These are phyloP conservation scores for Dunckerocampus dactyliophorus DNA, from an alignment of 2,113 vertebrate species.

Conservation along the genomic window DNA sequence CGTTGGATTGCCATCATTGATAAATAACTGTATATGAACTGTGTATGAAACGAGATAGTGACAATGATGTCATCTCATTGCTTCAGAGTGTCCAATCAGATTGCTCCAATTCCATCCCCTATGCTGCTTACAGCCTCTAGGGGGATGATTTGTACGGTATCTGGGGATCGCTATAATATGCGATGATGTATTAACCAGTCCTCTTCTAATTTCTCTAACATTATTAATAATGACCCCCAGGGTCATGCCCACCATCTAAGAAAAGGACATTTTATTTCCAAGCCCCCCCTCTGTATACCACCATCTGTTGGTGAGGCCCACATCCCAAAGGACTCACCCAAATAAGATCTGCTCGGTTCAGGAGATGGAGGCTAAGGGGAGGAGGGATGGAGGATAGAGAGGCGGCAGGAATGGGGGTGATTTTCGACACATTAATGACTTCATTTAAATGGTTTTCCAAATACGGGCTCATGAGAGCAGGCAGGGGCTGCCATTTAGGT, in stretches of 20 bases:
- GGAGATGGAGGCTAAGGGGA: conserved; percentile 51
- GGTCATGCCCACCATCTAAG: conserved; percentile 27
- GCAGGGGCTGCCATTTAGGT: conserved; percentile 71
- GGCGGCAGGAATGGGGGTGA: conserved; percentile 40
- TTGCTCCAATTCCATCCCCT: neutral
- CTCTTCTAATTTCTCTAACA: no score
- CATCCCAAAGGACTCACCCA: conserved; percentile 67
- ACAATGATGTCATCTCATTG: no score
- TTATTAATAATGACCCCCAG: neutral
- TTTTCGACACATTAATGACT: conserved; percentile 79
- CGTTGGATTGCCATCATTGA: neutral
- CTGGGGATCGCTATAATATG: neutral
- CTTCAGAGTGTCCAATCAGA: neutral
- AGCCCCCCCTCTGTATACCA: conserved; percentile 53
- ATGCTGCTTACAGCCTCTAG: neutral
- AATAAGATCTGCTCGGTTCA: conserved; percentile 71
- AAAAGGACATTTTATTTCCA: conserved; percentile 23
- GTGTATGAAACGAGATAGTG: no score
- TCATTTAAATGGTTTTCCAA: conserved; percentile 76
- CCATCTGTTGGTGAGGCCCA: conserved; percentile 72
- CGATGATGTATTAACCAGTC: neutral
- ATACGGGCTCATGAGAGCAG: conserved; percentile 68
- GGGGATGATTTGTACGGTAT: neutral
- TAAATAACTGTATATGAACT: neutral
- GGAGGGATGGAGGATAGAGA: conserved; percentile 5